These are phyloP conservation scores for Arctia plantaginis DNA, from an alignment of 2,888 invertebrate genomes.

Conservation along the genomic window DNA sequence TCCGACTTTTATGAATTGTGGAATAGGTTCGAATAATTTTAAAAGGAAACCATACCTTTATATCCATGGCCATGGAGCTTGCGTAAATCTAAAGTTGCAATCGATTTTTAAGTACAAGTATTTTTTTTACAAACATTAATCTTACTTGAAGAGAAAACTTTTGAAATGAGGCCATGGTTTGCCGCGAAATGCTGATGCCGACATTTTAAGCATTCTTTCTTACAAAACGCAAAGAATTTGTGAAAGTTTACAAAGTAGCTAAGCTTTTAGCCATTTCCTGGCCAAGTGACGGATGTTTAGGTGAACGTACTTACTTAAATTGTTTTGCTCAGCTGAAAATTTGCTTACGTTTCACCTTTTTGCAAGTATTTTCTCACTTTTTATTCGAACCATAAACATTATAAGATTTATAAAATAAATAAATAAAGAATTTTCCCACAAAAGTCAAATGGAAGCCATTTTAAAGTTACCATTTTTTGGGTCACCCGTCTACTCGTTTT, in stretches of 20 bases:
- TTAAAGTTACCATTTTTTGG: neutral
- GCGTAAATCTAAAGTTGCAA: conserved; percentile 46
- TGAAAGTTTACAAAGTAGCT: conserved; percentile 59
- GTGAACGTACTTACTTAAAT: neutral
- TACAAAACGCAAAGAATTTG: conserved; percentile 64
- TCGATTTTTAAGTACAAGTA: conserved; percentile 54
- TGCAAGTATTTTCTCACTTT: neutral
- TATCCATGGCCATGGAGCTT: conserved; percentile 37
- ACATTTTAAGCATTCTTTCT: conserved; percentile 74
- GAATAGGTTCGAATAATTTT: conserved; percentile 28
- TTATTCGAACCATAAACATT: neutral
- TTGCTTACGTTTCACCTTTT: neutral
- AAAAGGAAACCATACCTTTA: conserved; percentile 35
- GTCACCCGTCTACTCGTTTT: no score
- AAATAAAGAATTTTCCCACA: neutral
- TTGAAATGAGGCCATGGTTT: conserved; percentile 76
- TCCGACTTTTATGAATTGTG: conserved; percentile 21
- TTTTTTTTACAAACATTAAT: conserved; percentile 77
- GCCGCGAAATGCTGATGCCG: conserved; percentile 69
- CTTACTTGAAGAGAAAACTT: conserved; percentile 75
- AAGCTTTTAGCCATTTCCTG: conserved; percentile 52
- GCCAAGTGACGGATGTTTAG: conserved; percentile 34
- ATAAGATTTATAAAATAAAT: neutral
- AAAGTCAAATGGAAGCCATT: neutral
- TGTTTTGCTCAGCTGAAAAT: neutral